Evolutionary conservation across 2,888 invertebrate genomes (phyloP).

Genomic region (Gandaritis pyraliata): DNA sequence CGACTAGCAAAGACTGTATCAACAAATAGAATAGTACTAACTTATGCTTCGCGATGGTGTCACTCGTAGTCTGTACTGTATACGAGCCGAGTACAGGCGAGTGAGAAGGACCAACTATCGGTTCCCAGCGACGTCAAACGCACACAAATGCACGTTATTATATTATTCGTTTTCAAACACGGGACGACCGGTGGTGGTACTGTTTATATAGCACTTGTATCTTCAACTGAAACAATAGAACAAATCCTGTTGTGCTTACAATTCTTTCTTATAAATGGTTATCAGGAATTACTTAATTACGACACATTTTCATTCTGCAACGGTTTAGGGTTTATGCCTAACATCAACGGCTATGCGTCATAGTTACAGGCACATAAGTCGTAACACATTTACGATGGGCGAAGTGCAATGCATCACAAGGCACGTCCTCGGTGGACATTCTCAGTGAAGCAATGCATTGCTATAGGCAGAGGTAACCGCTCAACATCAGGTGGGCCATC

Average conservation of each 20-base stretch:
- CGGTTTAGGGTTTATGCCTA: too few species aligned
- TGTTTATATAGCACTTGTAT: conserved; percentile 41
- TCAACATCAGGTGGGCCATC: too few species aligned
- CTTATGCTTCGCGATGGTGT: conserved; percentile 2
- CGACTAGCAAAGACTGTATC: background rate
- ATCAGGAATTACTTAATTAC: too few species aligned
- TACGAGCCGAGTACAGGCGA: background rate
- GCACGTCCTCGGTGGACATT: too few species aligned
- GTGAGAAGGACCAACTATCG: conserved; percentile 4
- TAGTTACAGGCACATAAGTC: too few species aligned
- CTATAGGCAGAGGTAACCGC: too few species aligned
- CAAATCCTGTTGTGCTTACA: background rate
- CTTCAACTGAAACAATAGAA: conserved; percentile 45
- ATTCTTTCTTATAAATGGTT: too few species aligned
- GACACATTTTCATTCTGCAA: too few species aligned
- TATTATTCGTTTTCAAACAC: conserved; percentile 16
- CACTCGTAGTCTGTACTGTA: conserved; percentile 14
- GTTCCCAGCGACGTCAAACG: conserved; percentile 23
- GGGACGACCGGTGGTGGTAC: conserved; percentile 26
- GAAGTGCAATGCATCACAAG: too few species aligned
- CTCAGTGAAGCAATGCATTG: too few species aligned
- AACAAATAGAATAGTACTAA: conserved; percentile 6
- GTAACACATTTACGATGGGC: too few species aligned
- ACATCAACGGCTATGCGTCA: too few species aligned
- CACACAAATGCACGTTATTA: conserved; percentile 30